phyloP scores from a whole-genome alignment of 2,888 invertebrate genomes.

The Julus scandinavius region DNA sequence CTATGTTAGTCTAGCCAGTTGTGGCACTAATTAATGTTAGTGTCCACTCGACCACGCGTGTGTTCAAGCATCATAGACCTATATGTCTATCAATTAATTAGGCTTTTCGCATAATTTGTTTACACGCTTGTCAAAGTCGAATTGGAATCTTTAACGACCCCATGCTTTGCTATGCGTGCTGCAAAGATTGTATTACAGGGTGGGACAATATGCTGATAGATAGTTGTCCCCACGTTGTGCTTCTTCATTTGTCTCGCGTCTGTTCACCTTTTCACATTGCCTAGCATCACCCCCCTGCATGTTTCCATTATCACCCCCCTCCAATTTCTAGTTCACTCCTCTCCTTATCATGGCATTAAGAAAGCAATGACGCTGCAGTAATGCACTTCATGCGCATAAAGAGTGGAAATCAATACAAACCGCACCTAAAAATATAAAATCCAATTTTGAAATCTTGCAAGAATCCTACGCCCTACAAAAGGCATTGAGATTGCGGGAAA shows the following conservation, averaged over 20 bases:
- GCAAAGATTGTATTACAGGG: not conserved
- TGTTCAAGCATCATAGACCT: too few species aligned
- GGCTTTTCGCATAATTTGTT: not conserved
- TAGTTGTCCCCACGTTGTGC: not conserved
- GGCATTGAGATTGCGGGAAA: not conserved
- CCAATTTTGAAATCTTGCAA: not conserved
- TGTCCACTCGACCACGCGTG: too few species aligned
- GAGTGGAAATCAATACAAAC: conserved; percentile 33
- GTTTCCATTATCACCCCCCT: not conserved
- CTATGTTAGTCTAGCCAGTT: too few species aligned
- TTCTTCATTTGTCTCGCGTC: not conserved
- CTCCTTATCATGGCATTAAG: conserved; percentile 14
- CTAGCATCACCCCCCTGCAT: not conserved
- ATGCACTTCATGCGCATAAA: not conserved
- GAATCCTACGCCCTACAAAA: not conserved
- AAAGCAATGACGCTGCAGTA: conserved; percentile 27
- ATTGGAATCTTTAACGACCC: not conserved
- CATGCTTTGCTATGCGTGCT: not conserved
- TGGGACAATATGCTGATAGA: not conserved
- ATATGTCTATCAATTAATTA: not conserved
- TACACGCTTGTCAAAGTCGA: not conserved
- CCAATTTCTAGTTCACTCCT: not conserved
- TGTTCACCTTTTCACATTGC: not conserved
- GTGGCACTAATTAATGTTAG: too few species aligned
- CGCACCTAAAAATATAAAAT: conserved; percentile 24